Evolutionary conservation across 1,140 invertebrate genomes (phyloP).

Genomic region (Dreissena polymorpha): DNA sequence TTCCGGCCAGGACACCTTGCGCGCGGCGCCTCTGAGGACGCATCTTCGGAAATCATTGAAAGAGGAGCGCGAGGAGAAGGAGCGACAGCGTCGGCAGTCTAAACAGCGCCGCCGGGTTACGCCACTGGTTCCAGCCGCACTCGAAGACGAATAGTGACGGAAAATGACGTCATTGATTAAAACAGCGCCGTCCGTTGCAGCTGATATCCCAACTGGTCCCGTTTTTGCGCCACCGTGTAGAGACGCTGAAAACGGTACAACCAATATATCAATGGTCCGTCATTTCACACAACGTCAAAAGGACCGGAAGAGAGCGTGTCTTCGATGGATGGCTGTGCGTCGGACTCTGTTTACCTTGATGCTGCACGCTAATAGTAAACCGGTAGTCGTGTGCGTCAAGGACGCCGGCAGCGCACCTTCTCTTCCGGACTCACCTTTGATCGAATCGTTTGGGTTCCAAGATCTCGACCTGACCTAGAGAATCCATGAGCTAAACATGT

Average conservation of each 20-base stretch:
- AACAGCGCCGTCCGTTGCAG: no score
- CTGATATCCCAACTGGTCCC: no score
- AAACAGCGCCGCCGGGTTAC: background rate
- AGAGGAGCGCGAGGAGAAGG: conserved; percentile 18
- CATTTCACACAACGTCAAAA: background rate
- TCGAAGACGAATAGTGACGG: no score
- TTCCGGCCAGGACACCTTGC: conserved; percentile 22
- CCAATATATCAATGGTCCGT: background rate
- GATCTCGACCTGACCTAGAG: conserved; percentile 31
- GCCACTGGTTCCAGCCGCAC: no score
- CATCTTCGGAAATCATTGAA: conserved; percentile 41
- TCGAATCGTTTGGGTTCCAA: conserved; percentile 41
- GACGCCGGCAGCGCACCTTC: conserved; percentile 4
- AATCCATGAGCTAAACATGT: conserved; percentile 21
- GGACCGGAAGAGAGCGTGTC: background rate
- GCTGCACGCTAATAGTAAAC: background rate
- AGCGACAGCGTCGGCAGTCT: background rate
- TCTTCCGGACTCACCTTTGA: conserved; percentile 8
- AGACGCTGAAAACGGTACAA: no score
- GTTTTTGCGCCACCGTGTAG: no score
- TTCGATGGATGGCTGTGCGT: background rate
- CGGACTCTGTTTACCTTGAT: conserved; percentile 16
- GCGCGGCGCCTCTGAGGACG: conserved; percentile 30
- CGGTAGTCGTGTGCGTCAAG: conserved; percentile 1
- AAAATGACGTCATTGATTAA: no score